phyloP scores from a whole-genome alignment of 2,113 vertebrate species.

The Dromas ardeola region DNA sequence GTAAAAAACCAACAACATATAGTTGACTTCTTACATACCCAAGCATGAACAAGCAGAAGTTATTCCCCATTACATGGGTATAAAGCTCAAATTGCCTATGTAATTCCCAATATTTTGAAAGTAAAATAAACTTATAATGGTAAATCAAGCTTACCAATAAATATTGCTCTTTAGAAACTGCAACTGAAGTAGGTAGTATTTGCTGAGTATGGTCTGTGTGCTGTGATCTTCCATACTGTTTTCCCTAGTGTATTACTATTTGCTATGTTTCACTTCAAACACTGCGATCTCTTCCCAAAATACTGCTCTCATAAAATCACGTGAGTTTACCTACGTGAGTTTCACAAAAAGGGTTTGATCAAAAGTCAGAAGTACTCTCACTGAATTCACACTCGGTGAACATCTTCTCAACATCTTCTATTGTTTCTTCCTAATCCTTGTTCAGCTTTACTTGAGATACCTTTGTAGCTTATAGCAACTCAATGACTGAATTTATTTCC shows the following conservation, averaged over 20 bases:
- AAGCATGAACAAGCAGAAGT: not conserved
- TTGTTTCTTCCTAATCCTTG: not conserved
- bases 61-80: not conserved
- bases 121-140: not conserved
- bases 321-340: not conserved
- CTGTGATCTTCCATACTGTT: not conserved
- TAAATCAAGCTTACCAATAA: not conserved
- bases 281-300: not conserved
- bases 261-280: not conserved
- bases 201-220: not conserved
- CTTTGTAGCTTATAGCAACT: not conserved
- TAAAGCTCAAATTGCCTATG: not conserved
- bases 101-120: not conserved
- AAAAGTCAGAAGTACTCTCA: not conserved
- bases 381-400: not conserved
- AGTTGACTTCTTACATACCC: not conserved
- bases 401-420: not conserved
- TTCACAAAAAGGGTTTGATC: not conserved
- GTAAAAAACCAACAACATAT: not conserved
- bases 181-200: not conserved
- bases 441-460: not conserved
- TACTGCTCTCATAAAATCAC: not conserved
- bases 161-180: not conserved
- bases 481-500: not conserved
- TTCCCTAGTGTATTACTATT: not conserved